Evolutionary conservation across 2,797 vertebrate genomes (phyloP).

Genomic region (Geotrypetes seraphini): DNA sequence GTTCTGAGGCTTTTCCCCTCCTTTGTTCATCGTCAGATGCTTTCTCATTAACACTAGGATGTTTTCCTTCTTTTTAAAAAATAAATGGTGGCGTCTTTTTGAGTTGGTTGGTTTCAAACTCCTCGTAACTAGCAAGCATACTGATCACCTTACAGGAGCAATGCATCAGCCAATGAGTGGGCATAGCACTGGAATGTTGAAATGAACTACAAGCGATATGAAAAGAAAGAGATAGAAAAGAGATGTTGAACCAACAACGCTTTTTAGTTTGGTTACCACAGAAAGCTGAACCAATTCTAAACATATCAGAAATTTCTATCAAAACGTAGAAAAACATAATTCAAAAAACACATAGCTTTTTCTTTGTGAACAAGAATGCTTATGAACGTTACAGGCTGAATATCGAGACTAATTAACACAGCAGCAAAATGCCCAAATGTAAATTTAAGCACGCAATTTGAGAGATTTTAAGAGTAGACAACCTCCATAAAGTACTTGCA

Average conservation of each 20-base stretch:
- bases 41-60: no score
- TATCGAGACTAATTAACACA: not conserved
- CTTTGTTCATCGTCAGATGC: no score
- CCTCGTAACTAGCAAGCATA: slow-evolving; percentile 53
- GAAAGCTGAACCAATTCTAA: slow-evolving; percentile 3
- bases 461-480: no score
- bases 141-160: slow-evolving; percentile 74
- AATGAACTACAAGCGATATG: slow-evolving; percentile 61
- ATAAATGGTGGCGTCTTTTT: no score
- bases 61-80: no score
- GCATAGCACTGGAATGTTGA: slow-evolving; percentile 69
- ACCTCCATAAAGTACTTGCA: no score
- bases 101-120: slow-evolving; percentile 28
- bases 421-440: no score
- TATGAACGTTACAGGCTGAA: slow-evolving; percentile 3
- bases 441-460: no score
- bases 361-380: slow-evolving; percentile 5
- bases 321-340: not conserved
- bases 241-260: slow-evolving; percentile 16
- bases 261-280: slow-evolving; percentile 30
- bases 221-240: slow-evolving; percentile 33
- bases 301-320: slow-evolving; percentile 2
- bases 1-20: no score
- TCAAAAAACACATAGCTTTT: slow-evolving; percentile 6
- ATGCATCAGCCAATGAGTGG: slow-evolving; percentile 70